Evolutionary conservation across 2,888 invertebrate species (phyloP), one percentile per base, ranked within the genome.

Genomic region (Habroteleia sp.): DNA sequence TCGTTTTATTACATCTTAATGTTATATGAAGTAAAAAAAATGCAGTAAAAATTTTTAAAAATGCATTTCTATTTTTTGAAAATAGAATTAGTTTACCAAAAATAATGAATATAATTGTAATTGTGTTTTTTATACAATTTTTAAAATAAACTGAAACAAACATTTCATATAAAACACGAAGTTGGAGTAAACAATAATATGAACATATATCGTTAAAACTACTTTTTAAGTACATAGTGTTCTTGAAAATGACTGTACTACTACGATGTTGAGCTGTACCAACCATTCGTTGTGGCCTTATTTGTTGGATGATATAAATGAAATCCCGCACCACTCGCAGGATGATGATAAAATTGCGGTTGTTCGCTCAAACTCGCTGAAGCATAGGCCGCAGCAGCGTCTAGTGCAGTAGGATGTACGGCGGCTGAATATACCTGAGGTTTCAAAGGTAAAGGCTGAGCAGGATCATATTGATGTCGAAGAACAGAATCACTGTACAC

Each of bases 241-340:
- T 81, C 74, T 60, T 63, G 31, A 35, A 20, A 17, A 27, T 60
- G 7, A 62, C 76, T 77, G 74, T 73, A 81, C 83, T 84, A 88
- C 92, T 94, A 95, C 91, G 94, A 94, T 29, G 94, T 92, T 74
- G 94, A 90, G 63, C 94, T 92, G 86, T 95, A 95, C 95, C 95
- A 95, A 84, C 94, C 94, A 66, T 94, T 92, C 74, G 93, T 91
- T 60, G 93, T 91, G 68, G 92, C 92, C 84, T 93, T 93, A 90
- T 94, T 94, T 46, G 90, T 89, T 7, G 95, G 94, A 87, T 97
- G 97, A 88, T 97, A 97, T 33, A 97, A 91, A 89, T 97, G 97
- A 88, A 97, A 97, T 46, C 96, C 95, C 11, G 95, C 93, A n/a
- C 90, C 89, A 13, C 90, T 88, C 4, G 90, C 90, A n/a, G 90